Evolutionary conservation across 2,797 vertebrate species (phyloP).

Genomic region (Eulemur albifrons): DNA sequence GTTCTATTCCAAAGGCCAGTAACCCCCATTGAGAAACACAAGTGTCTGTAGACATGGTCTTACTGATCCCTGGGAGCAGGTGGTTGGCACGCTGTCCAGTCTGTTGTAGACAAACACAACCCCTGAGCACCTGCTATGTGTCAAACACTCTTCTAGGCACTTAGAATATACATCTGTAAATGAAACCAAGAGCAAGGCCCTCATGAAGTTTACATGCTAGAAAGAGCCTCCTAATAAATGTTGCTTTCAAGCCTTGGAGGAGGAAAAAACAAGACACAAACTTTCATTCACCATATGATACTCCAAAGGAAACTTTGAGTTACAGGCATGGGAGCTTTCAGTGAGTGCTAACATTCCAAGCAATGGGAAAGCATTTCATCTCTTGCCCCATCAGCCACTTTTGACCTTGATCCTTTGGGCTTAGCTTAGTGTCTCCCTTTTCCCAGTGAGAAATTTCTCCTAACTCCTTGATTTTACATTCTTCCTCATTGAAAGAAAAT

Average conservation of each 20-base stretch:
- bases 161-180: background rate
- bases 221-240: background rate
- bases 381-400: background rate
- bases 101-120: background rate
- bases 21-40: background rate
- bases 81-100: background rate
- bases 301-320: background rate
- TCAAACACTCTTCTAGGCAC: too few species aligned
- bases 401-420: background rate
- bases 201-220: background rate
- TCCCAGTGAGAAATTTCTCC: background rate
- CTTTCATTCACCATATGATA: background rate
- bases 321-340: background rate
- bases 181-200: background rate
- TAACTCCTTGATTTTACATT: background rate
- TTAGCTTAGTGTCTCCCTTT: background rate
- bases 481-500: slow-evolving; percentile 11
- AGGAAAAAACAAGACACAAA: background rate
- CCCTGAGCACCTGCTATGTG: background rate
- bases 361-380: background rate
- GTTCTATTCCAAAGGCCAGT: background rate
- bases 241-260: background rate
- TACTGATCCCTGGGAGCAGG: background rate
- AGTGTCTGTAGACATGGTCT: background rate
- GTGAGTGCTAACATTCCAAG: background rate